Base-by-base conservation (phyloP, 2,888 invertebrate species). In the Hetaerina titia region DNA sequence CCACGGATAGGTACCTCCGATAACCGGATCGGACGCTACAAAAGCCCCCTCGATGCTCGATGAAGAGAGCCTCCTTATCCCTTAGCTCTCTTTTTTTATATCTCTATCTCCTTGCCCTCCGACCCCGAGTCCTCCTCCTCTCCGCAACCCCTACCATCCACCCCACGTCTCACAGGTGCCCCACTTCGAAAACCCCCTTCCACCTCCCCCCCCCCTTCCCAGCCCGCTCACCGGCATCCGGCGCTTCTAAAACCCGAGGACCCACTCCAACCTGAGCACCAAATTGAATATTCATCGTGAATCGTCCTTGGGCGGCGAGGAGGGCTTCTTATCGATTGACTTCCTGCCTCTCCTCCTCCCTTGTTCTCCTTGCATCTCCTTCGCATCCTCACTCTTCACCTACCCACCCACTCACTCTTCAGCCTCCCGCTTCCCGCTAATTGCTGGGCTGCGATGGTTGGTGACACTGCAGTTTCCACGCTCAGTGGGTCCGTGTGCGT, bases 181-280 rank as follows among this genome's bases (percentile, higher is more conserved):
- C 81, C 60, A 15, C 81, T 31, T 81, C 13, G 25, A 60, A 25
- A 25, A 13, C 22, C 31, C 31, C 11, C 74, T 31, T 19, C 69
- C 19, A 7, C 60, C 60, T 60, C 13, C 11, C 0, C 13, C 0
- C 13, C 60, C 13, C 17, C 60, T 5, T n/a, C 69, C n/a, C 22
- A 9, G 8, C 69, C 69, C 69, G 22, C 69, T 17, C 45, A 45
- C 45, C 45, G 45, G 45, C 45, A 45, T 45, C 45, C 45, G 45
- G 45, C 45, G 45, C 45, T 45, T 17, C 60, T 60, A 17, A n/a
- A 60, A 60, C 60, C 60, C 60, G 1, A 11, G 25, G 31, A 81
- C 81, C 81, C 81, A 81, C 81, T 81, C 81, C 81, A 81, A 81
- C 81, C 81, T 31, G 81, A 81, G 81, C 81, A 81, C 81, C 81